These are phyloP conservation scores for Artemia sinica DNA, from an alignment of 2,888 invertebrate genomes.

Conservation along the genomic window DNA sequence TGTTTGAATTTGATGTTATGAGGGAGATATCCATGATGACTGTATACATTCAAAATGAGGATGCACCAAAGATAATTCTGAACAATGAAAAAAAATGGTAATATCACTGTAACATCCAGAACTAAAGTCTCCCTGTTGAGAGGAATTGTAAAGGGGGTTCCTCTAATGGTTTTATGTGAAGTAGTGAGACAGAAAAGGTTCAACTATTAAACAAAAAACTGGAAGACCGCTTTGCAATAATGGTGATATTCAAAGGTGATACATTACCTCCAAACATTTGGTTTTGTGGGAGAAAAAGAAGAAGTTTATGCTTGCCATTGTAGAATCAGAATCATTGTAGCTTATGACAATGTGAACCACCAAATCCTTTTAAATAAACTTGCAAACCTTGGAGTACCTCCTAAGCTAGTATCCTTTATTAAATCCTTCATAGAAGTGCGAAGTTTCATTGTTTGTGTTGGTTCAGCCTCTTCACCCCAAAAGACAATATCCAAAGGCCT, in stretches of 20 bases:
- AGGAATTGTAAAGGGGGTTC: constrained; percentile 12
- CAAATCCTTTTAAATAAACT: no score
- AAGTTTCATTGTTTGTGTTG: no score
- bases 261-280: neutral
- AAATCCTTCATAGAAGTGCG: no score
- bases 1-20: no score
- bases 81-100: neutral
- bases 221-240: neutral
- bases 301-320: constrained; percentile 2
- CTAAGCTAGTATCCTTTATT: no score
- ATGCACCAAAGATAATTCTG: neutral
- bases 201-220: no score
- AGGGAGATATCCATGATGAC: neutral
- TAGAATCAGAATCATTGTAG: no score
- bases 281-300: constrained; percentile 10
- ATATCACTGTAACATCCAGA: neutral
- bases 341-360: no score
- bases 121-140: neutral
- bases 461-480: no score
- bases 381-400: no score
- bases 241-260: constrained; percentile 2
- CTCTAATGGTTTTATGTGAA: neutral
- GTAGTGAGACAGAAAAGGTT: neutral
- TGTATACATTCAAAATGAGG: constrained; percentile 1
- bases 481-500: no score